These are phyloP conservation scores for Tringa solitaria DNA, from an alignment of 2,113 vertebrate genomes.

Conservation along the genomic window DNA sequence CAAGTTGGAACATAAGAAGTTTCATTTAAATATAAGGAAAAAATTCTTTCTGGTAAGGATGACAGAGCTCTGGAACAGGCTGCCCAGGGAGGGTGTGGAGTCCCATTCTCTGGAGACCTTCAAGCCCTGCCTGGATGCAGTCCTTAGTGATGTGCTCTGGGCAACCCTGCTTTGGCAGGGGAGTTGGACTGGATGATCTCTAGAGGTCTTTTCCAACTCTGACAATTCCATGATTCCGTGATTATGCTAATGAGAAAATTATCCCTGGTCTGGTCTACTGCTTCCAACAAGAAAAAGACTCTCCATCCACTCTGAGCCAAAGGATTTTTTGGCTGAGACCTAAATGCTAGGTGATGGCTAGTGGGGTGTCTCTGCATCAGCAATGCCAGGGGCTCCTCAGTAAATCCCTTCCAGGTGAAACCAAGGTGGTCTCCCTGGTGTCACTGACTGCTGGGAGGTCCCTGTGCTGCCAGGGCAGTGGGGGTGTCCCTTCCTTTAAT, in stretches of 20 bases:
- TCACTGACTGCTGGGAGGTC: neutral
- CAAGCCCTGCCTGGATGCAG: too few species aligned
- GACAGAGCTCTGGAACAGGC: too few species aligned
- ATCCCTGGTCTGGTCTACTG: neutral
- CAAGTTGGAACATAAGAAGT: too few species aligned
- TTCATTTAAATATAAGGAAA: too few species aligned
- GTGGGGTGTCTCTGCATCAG: neutral
- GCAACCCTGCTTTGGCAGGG: too few species aligned
- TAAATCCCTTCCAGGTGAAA: neutral
- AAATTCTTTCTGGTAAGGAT: too few species aligned
- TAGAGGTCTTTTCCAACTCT: too few species aligned
- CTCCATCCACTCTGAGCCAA: neutral
- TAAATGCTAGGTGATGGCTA: neutral
- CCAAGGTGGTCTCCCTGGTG: neutral
- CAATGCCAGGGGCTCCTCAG: neutral
- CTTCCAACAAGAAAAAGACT: neutral
- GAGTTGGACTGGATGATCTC: too few species aligned
- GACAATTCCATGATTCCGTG: too few species aligned
- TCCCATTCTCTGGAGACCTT: too few species aligned
- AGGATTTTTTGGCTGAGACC: neutral
- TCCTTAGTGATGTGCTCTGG: too few species aligned
- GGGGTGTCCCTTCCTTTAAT: neutral
- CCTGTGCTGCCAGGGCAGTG: neutral
- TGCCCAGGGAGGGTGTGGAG: too few species aligned
- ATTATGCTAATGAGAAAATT: neutral